These are phyloP conservation scores for Neoarius graeffei DNA, from an alignment of 2,113 vertebrate genomes.

Conservation along the genomic window DNA sequence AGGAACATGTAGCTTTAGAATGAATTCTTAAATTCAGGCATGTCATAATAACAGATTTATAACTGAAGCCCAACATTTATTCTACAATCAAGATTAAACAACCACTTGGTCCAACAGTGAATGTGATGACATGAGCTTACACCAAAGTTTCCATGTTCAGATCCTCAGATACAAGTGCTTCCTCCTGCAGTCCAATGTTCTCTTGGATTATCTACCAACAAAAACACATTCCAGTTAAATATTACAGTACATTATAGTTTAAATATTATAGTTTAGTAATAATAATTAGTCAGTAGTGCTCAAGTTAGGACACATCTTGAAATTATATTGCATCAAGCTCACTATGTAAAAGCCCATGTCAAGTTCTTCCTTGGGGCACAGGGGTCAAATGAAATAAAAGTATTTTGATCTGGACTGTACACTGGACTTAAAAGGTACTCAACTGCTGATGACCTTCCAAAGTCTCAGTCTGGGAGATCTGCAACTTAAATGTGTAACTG, in stretches of 20 bases:
- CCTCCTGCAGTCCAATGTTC: slow-evolving; percentile 82
- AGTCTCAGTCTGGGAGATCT: neutral
- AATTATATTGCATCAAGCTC: neutral
- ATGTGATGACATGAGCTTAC: slow-evolving; percentile 75
- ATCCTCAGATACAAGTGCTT: slow-evolving; percentile 85
- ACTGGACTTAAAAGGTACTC: neutral
- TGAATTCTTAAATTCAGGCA: neutral
- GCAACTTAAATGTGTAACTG: neutral
- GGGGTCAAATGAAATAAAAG: neutral
- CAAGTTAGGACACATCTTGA: neutral
- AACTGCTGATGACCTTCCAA: neutral
- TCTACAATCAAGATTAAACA: neutral
- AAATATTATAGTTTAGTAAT: neutral
- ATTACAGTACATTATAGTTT: neutral
- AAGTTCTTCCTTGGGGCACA: neutral
- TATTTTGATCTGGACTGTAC: neutral
- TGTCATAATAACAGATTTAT: neutral
- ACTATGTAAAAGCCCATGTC: neutral
- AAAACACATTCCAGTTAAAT: neutral
- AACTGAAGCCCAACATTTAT: neutral
- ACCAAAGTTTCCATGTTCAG: slow-evolving; percentile 92
- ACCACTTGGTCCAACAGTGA: neutral
- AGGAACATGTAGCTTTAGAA: slow-evolving; percentile 2
- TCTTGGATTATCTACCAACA: slow-evolving; percentile 88
- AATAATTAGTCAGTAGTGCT: neutral